Base-by-base conservation (phyloP, 2,888 invertebrate species). In the Drosophila niveifrons region DNA sequence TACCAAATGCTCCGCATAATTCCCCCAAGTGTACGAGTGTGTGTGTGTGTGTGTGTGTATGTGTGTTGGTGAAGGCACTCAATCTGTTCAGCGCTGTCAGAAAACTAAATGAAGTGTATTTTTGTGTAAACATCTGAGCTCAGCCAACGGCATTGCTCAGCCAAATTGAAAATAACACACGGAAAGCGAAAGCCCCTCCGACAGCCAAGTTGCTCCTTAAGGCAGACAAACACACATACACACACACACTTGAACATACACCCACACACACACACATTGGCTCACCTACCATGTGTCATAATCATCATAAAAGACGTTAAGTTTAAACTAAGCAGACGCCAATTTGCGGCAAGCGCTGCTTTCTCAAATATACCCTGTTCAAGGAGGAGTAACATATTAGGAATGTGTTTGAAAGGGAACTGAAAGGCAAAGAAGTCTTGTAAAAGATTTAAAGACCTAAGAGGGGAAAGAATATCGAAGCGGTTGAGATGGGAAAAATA, bases 271-370 rank as follows among this genome's bases (percentile, higher is more conserved):
- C 53, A 59, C 53, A 13, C 9, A 48, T 34, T 17, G 29, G 56
- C 44, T 15, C 39, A 67, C 61, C 57, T 36, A 59, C 71, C 74
- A 75, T 87, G 82, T 79, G 84, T 86, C 88, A 88, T 83, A 88
- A 88, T 83, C 88, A 88, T 68, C 80, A 82, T 78, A 82, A 82
- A 75, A 75, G 84, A 84, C 80, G 86, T 88, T 70, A 71, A 82
- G 69, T 80, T 88, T 83, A 88, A 83, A 80, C 86, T 75, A 78
- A 86, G 72, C 88, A 84, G 84, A 84, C 84, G 79, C 56, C 66
- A 69, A 72, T 70, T 80, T 66, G 66, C 46, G 63, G 57, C 55
- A 56, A 31, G 31, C 55, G 44, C 71, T 18, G 0, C 29, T 18
- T 39, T 39, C 10, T 17, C 48, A 23, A 23, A 23, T 23, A 29